Base-by-base conservation (phyloP, 2,888 invertebrate genomes). In the Erpobdella octoculata region DNA sequence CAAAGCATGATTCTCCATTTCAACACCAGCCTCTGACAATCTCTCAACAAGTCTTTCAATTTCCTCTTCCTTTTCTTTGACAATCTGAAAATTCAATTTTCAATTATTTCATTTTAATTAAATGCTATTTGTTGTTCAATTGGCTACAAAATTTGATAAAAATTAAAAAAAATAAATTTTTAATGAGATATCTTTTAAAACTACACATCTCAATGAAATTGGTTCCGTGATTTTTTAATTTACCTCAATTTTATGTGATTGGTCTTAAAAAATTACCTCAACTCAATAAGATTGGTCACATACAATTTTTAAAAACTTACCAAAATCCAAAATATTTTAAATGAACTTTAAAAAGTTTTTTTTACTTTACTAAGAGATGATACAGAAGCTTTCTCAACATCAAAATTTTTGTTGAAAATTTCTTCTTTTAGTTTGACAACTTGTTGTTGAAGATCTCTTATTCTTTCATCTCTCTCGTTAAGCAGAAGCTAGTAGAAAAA, bases 21-120 rank as follows among this genome's bases (percentile, higher is more conserved):
- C 90, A 64, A 75, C 76, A 8, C 78, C 77, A 28, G 80, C 91
- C 77, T 88, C 87, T 69, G 88, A 85, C 41, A 93, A 84, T 82
- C 91, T 89, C 6, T 85, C 85, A 82, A 91, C 89, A 31, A 93
- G 83, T 76, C 89, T 87, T 76, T 87, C 86, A 70, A 93, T 89
- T 81, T 89, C 88, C 58, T 85, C 82, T 78, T 91, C 89, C 66
- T 89, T 86, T 62, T 87, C 85, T 65, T 86, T 85, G 25, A 88
- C 78, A 18, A 86, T 84, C 87, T 87, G 48, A 15, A 36, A 53
- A 31, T 12, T 18, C 6, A 62, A 62, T 35, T 8, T 53, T 18
- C 21, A 18, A 53, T 15, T 5, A 53, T 53, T 18, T 53, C 18
- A 53, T 18, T 9, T 41, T n/a, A 18, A 41, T 41, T 9, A 12